Evolutionary conservation across 1,140 invertebrate genomes (phyloP).

Genomic region (Leucophenga varia): DNA sequence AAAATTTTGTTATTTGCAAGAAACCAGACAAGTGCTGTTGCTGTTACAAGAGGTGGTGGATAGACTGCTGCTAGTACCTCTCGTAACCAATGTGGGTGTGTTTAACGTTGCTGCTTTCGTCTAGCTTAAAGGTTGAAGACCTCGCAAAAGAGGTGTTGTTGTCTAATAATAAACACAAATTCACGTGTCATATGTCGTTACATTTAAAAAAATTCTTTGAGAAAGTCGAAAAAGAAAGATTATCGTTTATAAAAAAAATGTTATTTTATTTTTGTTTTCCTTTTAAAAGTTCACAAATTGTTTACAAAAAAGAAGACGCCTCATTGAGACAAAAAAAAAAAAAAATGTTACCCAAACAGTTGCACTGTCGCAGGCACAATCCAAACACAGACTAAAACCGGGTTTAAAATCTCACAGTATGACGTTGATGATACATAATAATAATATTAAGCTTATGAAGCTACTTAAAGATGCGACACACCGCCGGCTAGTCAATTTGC

Average conservation of each 20-base stretch:
- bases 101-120: not conserved
- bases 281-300: too few relatives aligned
- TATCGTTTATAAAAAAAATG: too few relatives aligned
- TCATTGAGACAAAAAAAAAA: constrained; percentile 51
- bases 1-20: constrained; percentile 15
- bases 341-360: too few relatives aligned
- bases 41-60: not conserved
- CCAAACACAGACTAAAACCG: too few relatives aligned
- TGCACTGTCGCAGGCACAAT: too few relatives aligned
- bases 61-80: not conserved
- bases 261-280: constrained; percentile 17
- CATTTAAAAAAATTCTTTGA: constrained; percentile 50
- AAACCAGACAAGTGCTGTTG: constrained; percentile 8
- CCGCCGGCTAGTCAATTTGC: constrained; percentile 28
- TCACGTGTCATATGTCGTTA: constrained; percentile 19
- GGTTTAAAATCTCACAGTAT: too few relatives aligned
- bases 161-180: constrained; percentile 4
- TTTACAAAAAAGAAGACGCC: too few relatives aligned
- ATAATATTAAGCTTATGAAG: not conserved
- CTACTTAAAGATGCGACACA: constrained; percentile 29
- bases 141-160: too few relatives aligned
- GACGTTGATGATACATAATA: too few relatives aligned
- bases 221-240: too few relatives aligned
- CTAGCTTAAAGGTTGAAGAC: constrained; percentile 44
- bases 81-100: constrained; percentile 6